Base-by-base conservation (phyloP, 1,140 invertebrate species). In the Drosophila kepulauana region DNA sequence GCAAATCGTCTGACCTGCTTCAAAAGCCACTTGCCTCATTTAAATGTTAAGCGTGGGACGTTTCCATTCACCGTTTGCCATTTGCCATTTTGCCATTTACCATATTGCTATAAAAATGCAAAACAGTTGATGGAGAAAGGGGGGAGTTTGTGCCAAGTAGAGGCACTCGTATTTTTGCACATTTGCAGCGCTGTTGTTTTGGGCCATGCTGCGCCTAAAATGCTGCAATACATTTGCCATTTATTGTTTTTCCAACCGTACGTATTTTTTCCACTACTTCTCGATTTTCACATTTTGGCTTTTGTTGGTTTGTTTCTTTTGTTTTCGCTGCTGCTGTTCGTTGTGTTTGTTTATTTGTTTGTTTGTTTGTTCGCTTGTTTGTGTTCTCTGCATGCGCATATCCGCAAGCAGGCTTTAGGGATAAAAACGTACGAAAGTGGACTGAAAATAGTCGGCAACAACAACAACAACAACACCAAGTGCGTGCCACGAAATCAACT, bases 41-140 rank as follows among this genome's bases (percentile, higher is more conserved):
- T 88, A 81, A 85, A 81, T 78, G 78, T 76, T 86, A 86, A 76
- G 82, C 79, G 78, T 64, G 80, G 69, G 62, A 57, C 59, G 75
- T 67, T 67, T 33, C 51, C 30, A 54, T 54, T 33, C n/a, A 13
- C 49, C 45, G 33, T n/a, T 61, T 58, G 25, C 41, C 57, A 59
- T 15, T 45, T 35, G 28, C 51, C 30, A 35, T 38, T 56, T 58
- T 65, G 45, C 82, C 82, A 84, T 84, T 88, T 88, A 62, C 78
- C 84, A 88, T 84, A 88, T 88, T 88, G 84, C 81, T 49, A 84
- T 88, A 88, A 89, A 88, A 88, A 89, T 89, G 81, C 74, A 89
- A 81, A 88, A 65, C 38, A 54, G 30, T 5, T 3, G 10, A 38
- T 3, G 15, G 46, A 68, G 16, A 58, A 41, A 59, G 10, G 30